Evolutionary conservation across 2,888 invertebrate genomes (phyloP), one percentile per base, ranked within the genome.

Genomic region (Chymomyza fuscimana): DNA sequence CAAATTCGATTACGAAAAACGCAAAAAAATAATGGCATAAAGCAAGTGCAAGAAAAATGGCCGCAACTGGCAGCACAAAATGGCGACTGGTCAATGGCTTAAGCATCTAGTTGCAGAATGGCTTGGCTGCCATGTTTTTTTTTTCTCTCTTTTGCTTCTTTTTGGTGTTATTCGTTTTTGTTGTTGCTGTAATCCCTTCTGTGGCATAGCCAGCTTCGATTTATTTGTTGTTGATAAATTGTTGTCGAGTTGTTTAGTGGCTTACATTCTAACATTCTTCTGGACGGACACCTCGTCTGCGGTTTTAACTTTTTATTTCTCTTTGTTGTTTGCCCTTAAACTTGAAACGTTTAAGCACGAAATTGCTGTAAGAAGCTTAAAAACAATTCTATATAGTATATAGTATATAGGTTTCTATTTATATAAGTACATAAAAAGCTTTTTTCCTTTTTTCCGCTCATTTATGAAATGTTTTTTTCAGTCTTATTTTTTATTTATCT

Each of bases 1-100:
- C 65, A 66, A 72, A 73, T 78, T 82, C 76, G 81, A 79, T 82
- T 77, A 80, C 74, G 73, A 51, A 40, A 32, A 54, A 70, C 63
- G 32, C 52, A n/a, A 65, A 59, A 59, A 59, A 59, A 59, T 29
- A 59, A 59, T 7, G 22, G 15, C 25, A 59, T 15, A 59, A 22
- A 59, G 51, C 66, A 64, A 66, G 36, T 62, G 63, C 36, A 72
- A 50, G 65, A 69, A 78, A 80, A 74, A 77, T 58, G 56, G 60
- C n/a, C 59, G 56, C 50, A 9, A 63, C 22, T 25, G 63, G 46
- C 63, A 51, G 19, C 25, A 25, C 63, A 50, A 32, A 61, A 61
- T 40, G 61, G 19, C 19, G 36, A 19, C 46, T 40, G 50, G 40
- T 22, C 25, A 51, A 63, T 46, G 40, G 40, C 40, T 46, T 46